Percentiles rank a stretch among this genome's conserved stretches.
Conservation (phyloP, 2,888 invertebrate genomes). For the Oligia strigilis region DNA sequence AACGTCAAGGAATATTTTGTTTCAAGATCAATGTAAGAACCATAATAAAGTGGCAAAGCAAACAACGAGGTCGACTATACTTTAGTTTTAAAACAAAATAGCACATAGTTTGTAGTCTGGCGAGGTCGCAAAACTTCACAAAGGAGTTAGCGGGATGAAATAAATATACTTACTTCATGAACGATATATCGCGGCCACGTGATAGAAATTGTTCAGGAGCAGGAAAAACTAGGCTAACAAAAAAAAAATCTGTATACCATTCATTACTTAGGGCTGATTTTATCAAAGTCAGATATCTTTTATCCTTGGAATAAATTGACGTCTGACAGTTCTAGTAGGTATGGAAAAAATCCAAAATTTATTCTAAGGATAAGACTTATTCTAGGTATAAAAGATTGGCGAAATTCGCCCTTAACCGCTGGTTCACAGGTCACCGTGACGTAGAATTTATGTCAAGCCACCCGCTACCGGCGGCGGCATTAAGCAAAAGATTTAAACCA, state of each 20-base stretch:
- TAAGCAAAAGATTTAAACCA: background rate
- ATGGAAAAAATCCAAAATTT: too few species aligned
- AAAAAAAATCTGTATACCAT: background rate
- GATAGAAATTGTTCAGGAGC: background rate
- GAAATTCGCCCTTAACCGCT: too few species aligned
- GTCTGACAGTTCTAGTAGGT: too few species aligned
- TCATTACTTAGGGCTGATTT: background rate
- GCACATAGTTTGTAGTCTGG: background rate
- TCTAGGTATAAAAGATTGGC: too few species aligned
- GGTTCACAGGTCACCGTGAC: too few species aligned
- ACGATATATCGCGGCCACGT: background rate
- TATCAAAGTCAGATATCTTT: too few species aligned
- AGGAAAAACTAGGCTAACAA: background rate
- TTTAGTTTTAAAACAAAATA: background rate
- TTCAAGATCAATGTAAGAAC: background rate
- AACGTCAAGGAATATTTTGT: background rate
- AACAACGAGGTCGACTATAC: background rate
- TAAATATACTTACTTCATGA: background rate
- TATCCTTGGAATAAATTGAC: too few species aligned
- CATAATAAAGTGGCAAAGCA: background rate
- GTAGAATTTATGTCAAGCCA: too few species aligned
- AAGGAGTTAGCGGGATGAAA: background rate
- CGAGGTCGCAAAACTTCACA: background rate
- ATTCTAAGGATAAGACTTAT: too few species aligned
- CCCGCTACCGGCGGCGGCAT: too few species aligned